Percentiles rank a stretch among this genome's conserved stretches.
Conservation (phyloP, 2,888 invertebrate genomes). For the Dichetophora obliterata region DNA sequence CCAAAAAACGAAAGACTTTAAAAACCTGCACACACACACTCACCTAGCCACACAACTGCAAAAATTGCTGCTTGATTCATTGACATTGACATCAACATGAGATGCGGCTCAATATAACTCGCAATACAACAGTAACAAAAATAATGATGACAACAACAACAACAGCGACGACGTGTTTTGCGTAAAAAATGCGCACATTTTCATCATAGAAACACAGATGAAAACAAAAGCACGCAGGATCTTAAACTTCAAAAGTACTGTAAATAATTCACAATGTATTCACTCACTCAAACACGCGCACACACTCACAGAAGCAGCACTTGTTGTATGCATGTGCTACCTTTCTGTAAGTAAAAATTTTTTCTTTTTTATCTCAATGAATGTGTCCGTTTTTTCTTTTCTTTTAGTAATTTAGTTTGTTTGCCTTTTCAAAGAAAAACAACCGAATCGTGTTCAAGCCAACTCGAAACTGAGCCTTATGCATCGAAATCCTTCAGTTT, state of each 20-base stretch:
- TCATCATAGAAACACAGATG: not conserved
- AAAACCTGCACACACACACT: conserved; percentile 9
- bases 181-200: not conserved
- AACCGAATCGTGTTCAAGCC: conserved; percentile 44
- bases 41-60: not conserved
- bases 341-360: not conserved
- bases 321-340: not conserved
- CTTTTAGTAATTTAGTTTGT: not conserved
- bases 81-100: not conserved
- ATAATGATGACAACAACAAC: not conserved
- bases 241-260: not conserved
- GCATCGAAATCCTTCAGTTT: conserved; percentile 43
- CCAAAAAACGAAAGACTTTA: not conserved
- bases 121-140: not conserved
- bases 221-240: not conserved
- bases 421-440: not conserved
- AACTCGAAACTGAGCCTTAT: conserved; percentile 52
- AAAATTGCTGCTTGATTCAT: not conserved
- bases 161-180: not conserved
- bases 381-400: not conserved
- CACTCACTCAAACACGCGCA: not conserved
- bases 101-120: not conserved
- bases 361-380: not conserved
- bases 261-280: conserved; percentile 19
- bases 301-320: not conserved